These are phyloP conservation scores for Edolisoma coerulescens DNA, from an alignment of 2,113 vertebrate genomes.

Conservation along the genomic window DNA sequence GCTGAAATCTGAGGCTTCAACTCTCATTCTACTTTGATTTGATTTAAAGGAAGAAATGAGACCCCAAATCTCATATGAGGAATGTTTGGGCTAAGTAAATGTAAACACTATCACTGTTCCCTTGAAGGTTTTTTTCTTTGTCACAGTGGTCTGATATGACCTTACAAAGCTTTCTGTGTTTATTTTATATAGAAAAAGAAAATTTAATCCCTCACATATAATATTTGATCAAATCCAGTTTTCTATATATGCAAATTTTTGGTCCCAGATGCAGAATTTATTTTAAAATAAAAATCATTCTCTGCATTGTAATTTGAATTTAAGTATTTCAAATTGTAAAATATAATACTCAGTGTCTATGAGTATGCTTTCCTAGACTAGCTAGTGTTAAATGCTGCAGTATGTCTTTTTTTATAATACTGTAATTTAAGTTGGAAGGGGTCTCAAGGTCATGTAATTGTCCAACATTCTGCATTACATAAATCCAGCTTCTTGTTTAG, in stretches of 20 bases:
- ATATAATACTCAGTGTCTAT: neutral
- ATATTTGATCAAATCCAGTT: neutral
- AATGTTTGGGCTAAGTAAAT: neutral
- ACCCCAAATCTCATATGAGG: neutral
- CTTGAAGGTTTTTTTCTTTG: neutral
- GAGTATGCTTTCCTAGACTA: neutral
- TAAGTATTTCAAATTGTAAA: neutral
- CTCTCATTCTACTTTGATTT: neutral
- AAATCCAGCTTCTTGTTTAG: neutral
- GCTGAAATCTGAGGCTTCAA: neutral
- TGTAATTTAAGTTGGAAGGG: neutral
- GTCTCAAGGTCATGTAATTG: neutral
- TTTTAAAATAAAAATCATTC: neutral
- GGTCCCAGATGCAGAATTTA: neutral
- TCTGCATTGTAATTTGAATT: neutral
- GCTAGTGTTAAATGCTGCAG: neutral
- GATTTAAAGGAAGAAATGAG: neutral
- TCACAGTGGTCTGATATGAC: neutral
- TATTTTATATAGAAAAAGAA: neutral
- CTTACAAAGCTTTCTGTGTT: neutral
- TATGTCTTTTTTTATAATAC: neutral
- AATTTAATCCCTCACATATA: neutral
- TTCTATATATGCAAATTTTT: neutral
- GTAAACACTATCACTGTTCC: neutral
- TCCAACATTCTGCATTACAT: neutral